Evolutionary conservation across 2,113 vertebrate genomes (phyloP).

Genomic region (Crocuta crocuta): DNA sequence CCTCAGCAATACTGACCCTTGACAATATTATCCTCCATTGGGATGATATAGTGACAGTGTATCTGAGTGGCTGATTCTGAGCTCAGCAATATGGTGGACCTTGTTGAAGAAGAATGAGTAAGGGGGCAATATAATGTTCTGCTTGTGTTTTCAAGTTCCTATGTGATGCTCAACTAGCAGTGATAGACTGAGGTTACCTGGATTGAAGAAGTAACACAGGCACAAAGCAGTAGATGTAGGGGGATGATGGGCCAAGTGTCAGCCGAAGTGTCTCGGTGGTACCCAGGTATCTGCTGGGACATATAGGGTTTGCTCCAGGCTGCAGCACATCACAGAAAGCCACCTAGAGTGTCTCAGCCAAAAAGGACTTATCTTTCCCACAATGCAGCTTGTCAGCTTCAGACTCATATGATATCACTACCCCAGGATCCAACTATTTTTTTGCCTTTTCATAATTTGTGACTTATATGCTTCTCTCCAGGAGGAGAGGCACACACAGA

Average conservation of each 20-base stretch:
- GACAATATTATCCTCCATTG: neutral
- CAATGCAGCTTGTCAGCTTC: neutral
- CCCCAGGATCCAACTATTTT: neutral
- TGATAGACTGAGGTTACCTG: neutral
- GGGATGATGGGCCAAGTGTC: too few species aligned
- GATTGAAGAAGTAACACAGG: neutral
- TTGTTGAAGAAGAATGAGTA: neutral
- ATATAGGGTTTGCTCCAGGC: neutral
- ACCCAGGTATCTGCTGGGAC: neutral
- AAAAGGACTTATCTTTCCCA: neutral
- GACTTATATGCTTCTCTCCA: neutral
- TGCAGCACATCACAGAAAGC: accelerated
- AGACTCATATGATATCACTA: too few species aligned
- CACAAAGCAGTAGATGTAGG: too few species aligned
- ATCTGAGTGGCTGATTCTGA: accelerated
- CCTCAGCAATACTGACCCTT: neutral
- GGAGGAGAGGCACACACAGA: neutral
- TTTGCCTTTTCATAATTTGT: neutral
- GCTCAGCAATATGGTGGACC: neutral
- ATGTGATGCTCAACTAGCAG: neutral
- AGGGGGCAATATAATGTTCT: too few species aligned
- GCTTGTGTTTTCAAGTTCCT: neutral
- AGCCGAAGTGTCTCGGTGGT: neutral
- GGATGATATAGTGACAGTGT: neutral
- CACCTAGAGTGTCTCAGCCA: neutral